These are phyloP conservation scores for Microctenopoma lineatum DNA, from an alignment of 2,797 vertebrate species.

Conservation along the genomic window DNA sequence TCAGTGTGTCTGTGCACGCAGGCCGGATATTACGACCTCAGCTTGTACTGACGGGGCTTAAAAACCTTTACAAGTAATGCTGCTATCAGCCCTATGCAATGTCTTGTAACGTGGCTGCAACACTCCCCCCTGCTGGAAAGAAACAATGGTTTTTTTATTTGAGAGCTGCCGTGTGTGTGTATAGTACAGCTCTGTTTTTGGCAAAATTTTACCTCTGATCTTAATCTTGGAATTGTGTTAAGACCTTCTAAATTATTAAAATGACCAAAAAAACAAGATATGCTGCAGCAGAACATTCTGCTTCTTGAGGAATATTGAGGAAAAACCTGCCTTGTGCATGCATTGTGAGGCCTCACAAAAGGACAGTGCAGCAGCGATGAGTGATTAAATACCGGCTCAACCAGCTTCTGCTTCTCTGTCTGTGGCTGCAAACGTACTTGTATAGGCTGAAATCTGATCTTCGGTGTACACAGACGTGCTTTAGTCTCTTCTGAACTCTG, in stretches of 20 bases:
- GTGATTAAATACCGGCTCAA: constrained; percentile 62
- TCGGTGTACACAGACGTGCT: constrained; percentile 25
- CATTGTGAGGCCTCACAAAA: constrained; percentile 40
- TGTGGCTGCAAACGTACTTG: constrained; percentile 18
- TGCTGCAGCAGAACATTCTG: neutral
- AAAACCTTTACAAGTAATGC: constrained; percentile 51
- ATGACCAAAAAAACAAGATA: neutral
- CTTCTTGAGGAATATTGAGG: neutral
- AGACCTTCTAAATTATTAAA: neutral
- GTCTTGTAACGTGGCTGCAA: constrained; percentile 27
- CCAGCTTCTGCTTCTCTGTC: constrained; percentile 53
- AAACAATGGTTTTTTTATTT: constrained; percentile 12
- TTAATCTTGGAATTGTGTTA: neutral
- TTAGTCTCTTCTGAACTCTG: constrained; percentile 16
- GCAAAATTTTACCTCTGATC: neutral
- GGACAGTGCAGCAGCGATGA: constrained; percentile 19
- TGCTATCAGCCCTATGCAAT: constrained; percentile 38
- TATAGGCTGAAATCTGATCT: constrained; percentile 59
- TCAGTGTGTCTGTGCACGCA: constrained; percentile 28
- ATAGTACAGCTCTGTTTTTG: neutral
- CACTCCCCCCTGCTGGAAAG: constrained; percentile 66
- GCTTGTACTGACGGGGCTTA: constrained; percentile 52
- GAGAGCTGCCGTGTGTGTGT: constrained; percentile 2
- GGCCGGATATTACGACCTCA: constrained; percentile 42
- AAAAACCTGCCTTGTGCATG: constrained; percentile 29